Conservation (phyloP, 2,797 vertebrate genomes). For the Pipistrellus pygmaeus region DNA sequence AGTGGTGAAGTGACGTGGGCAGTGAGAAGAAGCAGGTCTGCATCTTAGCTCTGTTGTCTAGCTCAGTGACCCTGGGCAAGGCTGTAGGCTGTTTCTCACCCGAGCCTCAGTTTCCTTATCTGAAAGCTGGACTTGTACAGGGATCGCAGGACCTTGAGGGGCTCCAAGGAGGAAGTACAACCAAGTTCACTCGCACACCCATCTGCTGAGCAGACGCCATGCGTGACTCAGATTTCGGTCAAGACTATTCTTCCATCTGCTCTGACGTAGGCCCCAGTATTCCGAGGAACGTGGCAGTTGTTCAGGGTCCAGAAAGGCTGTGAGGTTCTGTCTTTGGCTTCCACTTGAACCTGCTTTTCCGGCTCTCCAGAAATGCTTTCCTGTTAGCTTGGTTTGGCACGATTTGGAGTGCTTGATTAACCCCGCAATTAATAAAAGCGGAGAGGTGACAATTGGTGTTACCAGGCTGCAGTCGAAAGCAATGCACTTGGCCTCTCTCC, state of each 20-base stretch:
- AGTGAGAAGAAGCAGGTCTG: not conserved
- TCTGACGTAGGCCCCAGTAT: not conserved
- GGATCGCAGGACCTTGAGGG: accelerated
- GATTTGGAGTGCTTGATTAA: conserved; percentile 69
- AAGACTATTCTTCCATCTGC: not conserved
- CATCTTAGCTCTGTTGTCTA: not conserved
- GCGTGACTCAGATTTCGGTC: not conserved
- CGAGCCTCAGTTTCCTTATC: not conserved
- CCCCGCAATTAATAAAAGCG: conserved; percentile 71
- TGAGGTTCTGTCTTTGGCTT: not conserved
- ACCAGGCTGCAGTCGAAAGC: conserved; percentile 6
- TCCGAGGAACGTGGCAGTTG: not conserved
- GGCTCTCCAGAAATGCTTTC: not conserved
- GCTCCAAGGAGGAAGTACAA: not conserved
- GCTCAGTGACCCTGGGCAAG: not conserved
- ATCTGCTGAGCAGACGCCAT: not conserved
- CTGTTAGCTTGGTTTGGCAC: conserved; percentile 46
- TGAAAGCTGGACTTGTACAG: not conserved
- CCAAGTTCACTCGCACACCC: not conserved
- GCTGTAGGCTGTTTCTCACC: accelerated
- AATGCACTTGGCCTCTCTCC: conserved; percentile 52
- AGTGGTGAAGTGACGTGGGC: too few species aligned
- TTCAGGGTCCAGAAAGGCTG: not conserved
- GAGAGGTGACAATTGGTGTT: conserved; percentile 73
- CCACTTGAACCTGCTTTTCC: not conserved